A percentile compares a stretch with the other conserved stretches of the same genome.
phyloP scores from a whole-genome alignment of 2,888 invertebrate genomes.

The Melinaea marsaeus region DNA sequence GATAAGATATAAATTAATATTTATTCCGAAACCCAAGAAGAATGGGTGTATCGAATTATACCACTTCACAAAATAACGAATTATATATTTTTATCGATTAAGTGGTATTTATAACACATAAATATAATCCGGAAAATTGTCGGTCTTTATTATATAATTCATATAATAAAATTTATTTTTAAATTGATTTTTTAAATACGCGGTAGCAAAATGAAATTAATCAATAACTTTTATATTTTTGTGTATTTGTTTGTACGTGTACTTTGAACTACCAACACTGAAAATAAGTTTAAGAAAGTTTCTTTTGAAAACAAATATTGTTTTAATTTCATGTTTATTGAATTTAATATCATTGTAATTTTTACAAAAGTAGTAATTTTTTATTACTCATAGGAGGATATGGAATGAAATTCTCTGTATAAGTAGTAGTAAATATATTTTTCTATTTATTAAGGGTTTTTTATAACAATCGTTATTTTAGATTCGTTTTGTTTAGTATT shows the following conservation, averaged over 20 bases:
- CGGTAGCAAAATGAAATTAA: slow-evolving; percentile 5
- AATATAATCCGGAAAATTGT: slow-evolving; percentile 7
- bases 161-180: slow-evolving; percentile 5
- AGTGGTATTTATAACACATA: slow-evolving; percentile 5
- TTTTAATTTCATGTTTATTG: no score
- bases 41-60: slow-evolving; percentile 2
- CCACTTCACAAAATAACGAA: slow-evolving; percentile 2
- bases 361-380: no score
- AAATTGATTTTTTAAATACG: slow-evolving; percentile 10
- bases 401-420: no score
- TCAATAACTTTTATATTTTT: slow-evolving; percentile 1
- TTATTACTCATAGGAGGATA: no score
- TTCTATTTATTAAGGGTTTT: no score
- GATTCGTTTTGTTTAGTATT: slow-evolving; percentile 39
- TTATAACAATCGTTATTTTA: no score
- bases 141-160: neutral
- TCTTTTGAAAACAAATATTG: no score
- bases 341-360: no score
- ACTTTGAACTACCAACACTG: no score
- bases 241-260: no score
- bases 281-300: no score
- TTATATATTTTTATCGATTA: neutral
- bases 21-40: neutral
- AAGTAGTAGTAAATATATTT: no score
- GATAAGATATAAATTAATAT: neutral